Evolutionary conservation across 2,888 invertebrate genomes (phyloP).

Genomic region (Drosophila falleni): DNA sequence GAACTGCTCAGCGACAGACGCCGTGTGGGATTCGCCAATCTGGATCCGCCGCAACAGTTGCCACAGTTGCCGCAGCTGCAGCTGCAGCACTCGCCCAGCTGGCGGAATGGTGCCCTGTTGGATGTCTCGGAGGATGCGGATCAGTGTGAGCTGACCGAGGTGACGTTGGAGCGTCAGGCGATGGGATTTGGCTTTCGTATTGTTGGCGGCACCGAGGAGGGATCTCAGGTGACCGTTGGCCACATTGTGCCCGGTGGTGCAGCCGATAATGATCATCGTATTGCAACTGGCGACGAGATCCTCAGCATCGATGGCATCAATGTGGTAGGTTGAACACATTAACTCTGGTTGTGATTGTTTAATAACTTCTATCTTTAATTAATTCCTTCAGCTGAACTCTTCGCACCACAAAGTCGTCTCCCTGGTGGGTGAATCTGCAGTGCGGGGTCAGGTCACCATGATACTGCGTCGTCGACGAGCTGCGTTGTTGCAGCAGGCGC

Average conservation of each 20-base stretch:
- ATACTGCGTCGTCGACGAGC: conserved; percentile 88
- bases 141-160: conserved; percentile 83
- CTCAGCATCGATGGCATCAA: conserved; percentile 96
- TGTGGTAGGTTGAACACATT: conserved; percentile 86
- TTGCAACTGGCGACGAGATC: conserved; percentile 97
- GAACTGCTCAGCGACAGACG: conserved; percentile 84
- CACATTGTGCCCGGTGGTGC: conserved; percentile 98
- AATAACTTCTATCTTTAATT: neutral
- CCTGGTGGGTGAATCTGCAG: conserved; percentile 95
- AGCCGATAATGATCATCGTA: conserved; percentile 95
- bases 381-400: conserved; percentile 87
- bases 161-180: conserved; percentile 94
- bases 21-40: conserved; percentile 83
- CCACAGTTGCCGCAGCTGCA: conserved; percentile 51
- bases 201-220: conserved; percentile 99
- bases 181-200: conserved; percentile 99
- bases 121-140: conserved; percentile 73
- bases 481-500: conserved; percentile 45
- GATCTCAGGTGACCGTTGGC: conserved; percentile 97
- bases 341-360: neutral
- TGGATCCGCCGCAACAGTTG: conserved; percentile 70
- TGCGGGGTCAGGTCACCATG: conserved; percentile 93
- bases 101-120: conserved; percentile 63
- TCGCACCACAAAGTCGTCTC: conserved; percentile 97
- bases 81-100: conserved; percentile 75